Evolutionary conservation across 2,888 invertebrate species (phyloP), one percentile per base, ranked within the genome.

Genomic region (Vandiemenella viatica): DNA sequence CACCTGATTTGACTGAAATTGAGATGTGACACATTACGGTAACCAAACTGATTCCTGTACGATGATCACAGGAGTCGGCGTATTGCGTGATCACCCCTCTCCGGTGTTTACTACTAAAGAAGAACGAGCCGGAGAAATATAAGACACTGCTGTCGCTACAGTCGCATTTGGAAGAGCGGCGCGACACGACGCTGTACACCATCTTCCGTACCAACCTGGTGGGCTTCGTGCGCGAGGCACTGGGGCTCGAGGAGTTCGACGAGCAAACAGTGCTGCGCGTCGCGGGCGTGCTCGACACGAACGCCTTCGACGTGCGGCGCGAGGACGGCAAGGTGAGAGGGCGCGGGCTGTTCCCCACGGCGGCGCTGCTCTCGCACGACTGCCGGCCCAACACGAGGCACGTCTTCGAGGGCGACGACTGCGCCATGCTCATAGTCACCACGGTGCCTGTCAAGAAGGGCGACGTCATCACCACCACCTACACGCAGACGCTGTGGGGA

Each of bases 371-470:
- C 64, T 74, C 80, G 46, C 85, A 85, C 60, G 77, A 78, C 58
- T 85, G 85, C 61, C 72, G 68, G 53, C 76, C 83, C 19, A 85
- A 85, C 60, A 80, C 83, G 1, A 72, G 77, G 44, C 83, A 84
- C 60, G 69, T 75, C 26, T 80, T 79, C 58, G 57, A 71, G 38
- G 76, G 75, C 46, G 72, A 75, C 13, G 72, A 76, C 43, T 71
- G 72, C 62, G 67, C 72, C 58, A 71, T 84, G 44, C 69, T 76
- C 2, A 66, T 83, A 19, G 70, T 78, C 57, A 80, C 83, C 15
- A 77, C 79, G 7, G 68, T 73, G 37, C 72, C 74, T 5, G 81
- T 86, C 47, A 64, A 71, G 45, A 80, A 82, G 66, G 82, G 80
- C 4, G 76, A 76, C 40, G 66, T 75, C 41, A 76, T 84, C 40